A percentile compares a stretch with the other conserved stretches of the same genome.
These are phyloP conservation scores for Euplexia lucipara DNA, from an alignment of 2,888 invertebrate genomes.

Conservation along the genomic window DNA sequence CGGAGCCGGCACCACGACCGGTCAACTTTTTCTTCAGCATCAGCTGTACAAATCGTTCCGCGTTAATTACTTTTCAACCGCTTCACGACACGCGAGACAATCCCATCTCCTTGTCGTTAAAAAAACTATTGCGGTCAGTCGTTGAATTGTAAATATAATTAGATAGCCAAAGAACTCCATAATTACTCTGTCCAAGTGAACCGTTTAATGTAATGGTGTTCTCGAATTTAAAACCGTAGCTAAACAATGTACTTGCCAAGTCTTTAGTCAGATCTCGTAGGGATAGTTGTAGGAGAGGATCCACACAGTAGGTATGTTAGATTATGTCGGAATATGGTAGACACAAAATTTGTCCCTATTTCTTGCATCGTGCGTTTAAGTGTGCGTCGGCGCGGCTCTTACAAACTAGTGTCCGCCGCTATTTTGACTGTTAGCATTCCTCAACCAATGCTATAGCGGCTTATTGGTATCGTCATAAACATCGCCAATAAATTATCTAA, in stretches of 20 bases:
- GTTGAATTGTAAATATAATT: constrained; percentile 80
- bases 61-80: constrained; percentile 77
- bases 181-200: constrained; percentile 76
- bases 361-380: constrained; percentile 39
- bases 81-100: constrained; percentile 78
- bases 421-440: constrained; percentile 83
- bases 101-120: constrained; percentile 73
- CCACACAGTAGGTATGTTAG: constrained; percentile 26
- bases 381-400: constrained; percentile 66
- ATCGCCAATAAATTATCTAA: constrained; percentile 76
- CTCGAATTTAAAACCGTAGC: constrained; percentile 69
- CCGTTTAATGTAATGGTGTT: constrained; percentile 76
- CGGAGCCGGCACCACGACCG: constrained; percentile 61
- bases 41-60: constrained; percentile 77
- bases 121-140: constrained; percentile 73
- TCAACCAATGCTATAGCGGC: constrained; percentile 70
- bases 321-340: constrained; percentile 52
- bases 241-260: constrained; percentile 64
- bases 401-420: constrained; percentile 79
- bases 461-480: constrained; percentile 81
- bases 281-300: background rate
- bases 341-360: constrained; percentile 62
- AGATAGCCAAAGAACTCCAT: constrained; percentile 73
- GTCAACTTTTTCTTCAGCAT: constrained; percentile 70
- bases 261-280: background rate